Evolutionary conservation across 2,888 invertebrate genomes (phyloP).

Genomic region (Noctua janthina): DNA sequence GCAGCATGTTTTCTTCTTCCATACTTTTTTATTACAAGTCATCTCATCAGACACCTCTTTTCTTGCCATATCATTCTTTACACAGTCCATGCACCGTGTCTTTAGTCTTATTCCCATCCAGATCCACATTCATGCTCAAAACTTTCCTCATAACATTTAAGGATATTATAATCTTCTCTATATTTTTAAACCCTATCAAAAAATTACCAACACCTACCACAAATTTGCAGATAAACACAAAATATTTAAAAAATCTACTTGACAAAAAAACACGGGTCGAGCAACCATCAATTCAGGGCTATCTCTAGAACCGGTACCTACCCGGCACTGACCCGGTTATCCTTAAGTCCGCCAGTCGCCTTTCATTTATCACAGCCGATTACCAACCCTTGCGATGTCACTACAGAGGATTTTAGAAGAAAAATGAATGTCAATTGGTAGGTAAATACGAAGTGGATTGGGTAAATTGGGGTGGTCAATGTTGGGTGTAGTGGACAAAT

Average conservation of each 20-base stretch:
- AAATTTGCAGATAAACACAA: background rate
- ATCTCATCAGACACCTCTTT: too few species aligned
- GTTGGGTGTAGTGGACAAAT: conserved; percentile 5
- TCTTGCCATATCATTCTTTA: too few species aligned
- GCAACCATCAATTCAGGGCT: conserved; percentile 82
- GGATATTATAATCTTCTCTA: background rate
- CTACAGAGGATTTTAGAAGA: conserved; percentile 81
- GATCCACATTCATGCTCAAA: too few species aligned
- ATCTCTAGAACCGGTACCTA: conserved; percentile 71
- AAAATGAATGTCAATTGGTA: conserved; percentile 81
- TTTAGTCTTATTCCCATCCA: too few species aligned
- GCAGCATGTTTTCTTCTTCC: too few species aligned
- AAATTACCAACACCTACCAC: background rate
- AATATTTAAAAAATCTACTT: background rate
- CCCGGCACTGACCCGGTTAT: conserved; percentile 80
- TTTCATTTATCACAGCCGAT: conserved; percentile 86
- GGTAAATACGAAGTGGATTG: conserved; percentile 49
- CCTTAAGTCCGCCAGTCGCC: conserved; percentile 79
- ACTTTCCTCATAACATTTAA: too few species aligned
- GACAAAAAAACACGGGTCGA: conserved; percentile 29
- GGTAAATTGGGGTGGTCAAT: conserved; percentile 20
- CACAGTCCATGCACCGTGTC: too few species aligned
- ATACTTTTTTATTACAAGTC: too few species aligned
- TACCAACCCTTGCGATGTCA: conserved; percentile 82
- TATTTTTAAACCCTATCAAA: background rate